Conservation (phyloP, 2,888 invertebrate species). For the Bombyx huttoni region DNA sequence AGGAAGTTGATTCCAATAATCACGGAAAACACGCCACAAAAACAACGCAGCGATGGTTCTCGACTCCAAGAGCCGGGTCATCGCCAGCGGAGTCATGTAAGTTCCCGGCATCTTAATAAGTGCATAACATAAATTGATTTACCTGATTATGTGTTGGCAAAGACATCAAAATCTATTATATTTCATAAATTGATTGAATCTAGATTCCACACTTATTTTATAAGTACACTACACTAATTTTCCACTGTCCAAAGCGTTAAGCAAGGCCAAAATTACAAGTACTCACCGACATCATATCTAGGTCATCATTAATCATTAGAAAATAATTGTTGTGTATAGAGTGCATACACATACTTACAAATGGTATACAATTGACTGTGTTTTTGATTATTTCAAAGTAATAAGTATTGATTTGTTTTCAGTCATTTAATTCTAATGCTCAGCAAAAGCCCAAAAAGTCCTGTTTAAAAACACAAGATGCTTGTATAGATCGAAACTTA, state of each 20-base stretch:
- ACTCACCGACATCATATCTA: too few species aligned
- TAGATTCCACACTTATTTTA: too few species aligned
- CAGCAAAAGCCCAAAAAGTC: constrained; percentile 50
- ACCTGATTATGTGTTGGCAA: not conserved
- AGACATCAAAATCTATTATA: too few species aligned
- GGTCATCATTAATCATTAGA: too few species aligned
- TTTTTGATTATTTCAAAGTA: not conserved
- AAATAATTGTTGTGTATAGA: too few species aligned
- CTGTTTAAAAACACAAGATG: constrained; percentile 46
- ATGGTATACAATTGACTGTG: not conserved
- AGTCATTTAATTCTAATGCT: constrained; percentile 59
- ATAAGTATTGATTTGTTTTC: constrained; percentile 20
- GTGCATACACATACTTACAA: too few species aligned
- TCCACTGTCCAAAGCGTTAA: too few species aligned
- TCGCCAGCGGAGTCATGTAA: constrained; percentile 73
- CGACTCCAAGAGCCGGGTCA: constrained; percentile 56
- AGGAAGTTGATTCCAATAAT: constrained; percentile 73
- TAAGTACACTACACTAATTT: too few species aligned
- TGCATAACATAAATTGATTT: not conserved
- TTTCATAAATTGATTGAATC: too few species aligned
- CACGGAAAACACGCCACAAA: constrained; percentile 73
- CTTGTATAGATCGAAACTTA: constrained; percentile 40
- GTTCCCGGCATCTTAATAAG: not conserved
- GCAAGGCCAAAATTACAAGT: too few species aligned
- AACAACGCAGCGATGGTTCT: constrained; percentile 59